phyloP scores from a whole-genome alignment of 1,140 invertebrate species.

The Vanessa tameamea region DNA sequence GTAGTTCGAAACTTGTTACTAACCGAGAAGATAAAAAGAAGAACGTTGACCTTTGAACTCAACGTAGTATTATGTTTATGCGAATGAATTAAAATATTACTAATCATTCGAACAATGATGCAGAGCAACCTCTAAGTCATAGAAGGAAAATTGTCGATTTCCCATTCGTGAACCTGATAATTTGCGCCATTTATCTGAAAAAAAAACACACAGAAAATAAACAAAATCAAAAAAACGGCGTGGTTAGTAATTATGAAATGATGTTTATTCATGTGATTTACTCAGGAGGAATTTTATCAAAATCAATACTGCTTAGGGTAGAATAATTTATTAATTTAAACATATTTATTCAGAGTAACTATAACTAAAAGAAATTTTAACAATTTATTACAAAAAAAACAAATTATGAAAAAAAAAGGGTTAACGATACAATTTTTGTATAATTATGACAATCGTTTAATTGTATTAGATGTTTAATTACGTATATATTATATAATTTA shows the following conservation, averaged over 20 bases:
- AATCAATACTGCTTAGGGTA: neutral
- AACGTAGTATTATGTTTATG: too few relatives aligned
- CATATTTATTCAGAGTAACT: neutral
- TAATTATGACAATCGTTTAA: too few relatives aligned
- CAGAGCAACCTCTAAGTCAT: constrained; percentile 63
- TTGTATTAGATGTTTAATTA: too few relatives aligned
- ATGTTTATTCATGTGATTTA: too few relatives aligned
- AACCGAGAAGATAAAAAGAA: too few relatives aligned
- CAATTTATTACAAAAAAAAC: neutral
- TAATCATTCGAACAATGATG: constrained; percentile 71
- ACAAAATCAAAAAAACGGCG: neutral
- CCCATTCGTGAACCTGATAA: constrained; percentile 25
- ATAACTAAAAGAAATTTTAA: neutral
- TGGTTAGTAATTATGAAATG: neutral
- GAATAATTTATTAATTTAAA: constrained; percentile 2
- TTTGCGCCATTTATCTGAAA: constrained; percentile 33
- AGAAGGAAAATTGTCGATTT: constrained; percentile 56
- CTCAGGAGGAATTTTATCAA: too few relatives aligned
- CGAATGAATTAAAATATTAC: neutral
- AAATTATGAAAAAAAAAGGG: too few relatives aligned
- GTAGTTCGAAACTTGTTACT: too few relatives aligned
- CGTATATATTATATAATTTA: too few relatives aligned
- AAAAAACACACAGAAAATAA: constrained; percentile 33
- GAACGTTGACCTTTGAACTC: too few relatives aligned
- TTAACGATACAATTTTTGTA: too few relatives aligned